Base-by-base conservation (phyloP, 2,888 invertebrate species). In the Drosophila histrio region DNA sequence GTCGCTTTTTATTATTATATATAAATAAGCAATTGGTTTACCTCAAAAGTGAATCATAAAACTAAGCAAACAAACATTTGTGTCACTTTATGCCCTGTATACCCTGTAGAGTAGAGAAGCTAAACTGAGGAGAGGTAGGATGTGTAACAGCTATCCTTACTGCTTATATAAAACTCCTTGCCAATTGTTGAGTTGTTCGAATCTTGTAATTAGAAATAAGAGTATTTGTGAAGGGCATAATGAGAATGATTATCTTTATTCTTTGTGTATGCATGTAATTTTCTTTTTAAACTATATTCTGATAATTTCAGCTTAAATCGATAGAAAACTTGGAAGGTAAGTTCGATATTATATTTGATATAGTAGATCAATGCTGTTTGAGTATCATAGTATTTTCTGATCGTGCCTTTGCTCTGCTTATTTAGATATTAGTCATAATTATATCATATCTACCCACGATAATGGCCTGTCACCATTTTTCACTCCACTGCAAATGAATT, bases 1-100 rank as follows among this genome's bases (percentile, higher is more conserved):
- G 38, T 38, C 44, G 17, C 9, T 17, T 38, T 11, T 22, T 30
- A n/a, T n/a, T n/a, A n/a, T n/a, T n/a, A n/a, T 49, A 9, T 21
- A 13, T 47, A 43, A 43, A 43, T 15, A 43, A 26, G 24, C 24
- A 32, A 47, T 32, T 46, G 30, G 15, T 17, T 47, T 50, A 13
- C 26, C 38, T 21, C 36, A 28, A 19, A 38, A 24, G 38, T 52
- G 50, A 38, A 28, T 13, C 38, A 38, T 52, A 19, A 38, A 28
- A 38, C 3, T 38, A 26, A 28, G 38, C 28, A 38, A 38, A 52
- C 38, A 38, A 52, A 52, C 38, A 50, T 38, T 26, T 36, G 8
- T 21, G 8, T 34, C 46, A 30, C 9, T 30, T 30, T 19, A 30
- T 46, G 46, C 11, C n/a, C 30, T 13, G 22, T 4, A 24, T 38